Evolutionary conservation across 2,888 invertebrate species (phyloP).

Genomic region (Saturnia pavonia): DNA sequence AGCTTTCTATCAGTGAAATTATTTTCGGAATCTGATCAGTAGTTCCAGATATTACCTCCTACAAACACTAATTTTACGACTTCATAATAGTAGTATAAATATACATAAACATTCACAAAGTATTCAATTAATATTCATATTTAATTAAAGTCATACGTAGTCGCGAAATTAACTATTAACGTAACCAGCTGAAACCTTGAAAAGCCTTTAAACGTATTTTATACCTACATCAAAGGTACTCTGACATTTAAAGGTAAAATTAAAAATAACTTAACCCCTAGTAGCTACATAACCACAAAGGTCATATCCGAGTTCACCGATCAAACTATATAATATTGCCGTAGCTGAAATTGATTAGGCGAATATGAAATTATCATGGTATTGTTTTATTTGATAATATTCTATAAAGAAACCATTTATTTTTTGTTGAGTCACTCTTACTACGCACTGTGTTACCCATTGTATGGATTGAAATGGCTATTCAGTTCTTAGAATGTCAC

Average conservation of each 20-base stretch:
- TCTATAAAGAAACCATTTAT: background rate
- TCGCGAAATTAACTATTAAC: background rate
- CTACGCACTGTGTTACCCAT: constrained; percentile 1
- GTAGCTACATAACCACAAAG: background rate
- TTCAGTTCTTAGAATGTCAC: background rate
- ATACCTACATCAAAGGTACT: background rate
- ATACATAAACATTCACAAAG: background rate
- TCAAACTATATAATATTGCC: background rate
- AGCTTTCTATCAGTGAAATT: no score
- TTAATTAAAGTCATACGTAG: background rate
- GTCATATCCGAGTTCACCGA: background rate
- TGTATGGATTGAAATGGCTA: background rate
- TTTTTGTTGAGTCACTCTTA: background rate
- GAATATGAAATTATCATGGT: no score
- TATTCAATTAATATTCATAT: background rate
- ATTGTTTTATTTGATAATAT: no score
- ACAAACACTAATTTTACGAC: no score
- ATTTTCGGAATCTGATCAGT: no score
- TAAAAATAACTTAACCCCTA: background rate
- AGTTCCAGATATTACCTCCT: no score
- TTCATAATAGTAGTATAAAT: no score
- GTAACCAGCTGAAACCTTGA: background rate
- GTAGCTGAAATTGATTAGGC: background rate
- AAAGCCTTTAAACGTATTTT: background rate
- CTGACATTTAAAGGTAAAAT: background rate